Evolutionary conservation across 2,888 invertebrate genomes (phyloP), one percentile per base, ranked within the genome.

Genomic region (Clanis bilineata): DNA sequence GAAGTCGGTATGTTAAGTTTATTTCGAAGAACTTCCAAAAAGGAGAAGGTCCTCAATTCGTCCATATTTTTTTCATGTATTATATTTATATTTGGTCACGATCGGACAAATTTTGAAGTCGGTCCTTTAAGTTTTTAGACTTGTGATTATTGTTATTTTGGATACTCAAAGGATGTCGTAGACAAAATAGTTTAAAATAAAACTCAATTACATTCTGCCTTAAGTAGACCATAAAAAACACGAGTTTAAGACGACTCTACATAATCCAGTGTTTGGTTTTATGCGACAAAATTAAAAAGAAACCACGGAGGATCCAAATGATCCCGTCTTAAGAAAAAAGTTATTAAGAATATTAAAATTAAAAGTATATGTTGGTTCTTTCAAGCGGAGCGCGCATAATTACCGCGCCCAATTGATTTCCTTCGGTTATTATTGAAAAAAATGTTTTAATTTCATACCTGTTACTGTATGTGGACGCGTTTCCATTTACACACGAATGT

Each of bases 381-480:
- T 56, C 22, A 56, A 39, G 39, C 39, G n/a, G 15, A 54, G 22
- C 36, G 38, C 32, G 32, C 18, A 51, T 51, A 51, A 51, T 51
- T 32, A 51, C 51, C 32, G 28, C 10, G 18, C 51, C 51, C 51
- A 43, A 57, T 43, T 57, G 56, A 57, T 57, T 57, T 43, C 56
- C 43, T 5, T 43, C 43, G 56, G 56, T 43, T 43, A 43, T 57
- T 57, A 43, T 57, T 43, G 43, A 43, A 57, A 57, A 43, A 41
- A 57, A 43, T 56, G 28, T 57, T 57, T 28, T 57, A 57, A 57
- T 57, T 56, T 56, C 56, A 57, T 28, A 57, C 41, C 39, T 28
- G 56, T 56, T 56, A 56, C 15, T 41, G 15, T 7, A 25, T 25
- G n/a, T 56, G 38, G 23, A 4, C 32, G 51, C 18, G 32, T 51